Percentiles rank a stretch among this genome's conserved stretches.
These are phyloP conservation scores for Pipra filicauda DNA, from an alignment of 2,113 vertebrate genomes.

Conservation along the genomic window DNA sequence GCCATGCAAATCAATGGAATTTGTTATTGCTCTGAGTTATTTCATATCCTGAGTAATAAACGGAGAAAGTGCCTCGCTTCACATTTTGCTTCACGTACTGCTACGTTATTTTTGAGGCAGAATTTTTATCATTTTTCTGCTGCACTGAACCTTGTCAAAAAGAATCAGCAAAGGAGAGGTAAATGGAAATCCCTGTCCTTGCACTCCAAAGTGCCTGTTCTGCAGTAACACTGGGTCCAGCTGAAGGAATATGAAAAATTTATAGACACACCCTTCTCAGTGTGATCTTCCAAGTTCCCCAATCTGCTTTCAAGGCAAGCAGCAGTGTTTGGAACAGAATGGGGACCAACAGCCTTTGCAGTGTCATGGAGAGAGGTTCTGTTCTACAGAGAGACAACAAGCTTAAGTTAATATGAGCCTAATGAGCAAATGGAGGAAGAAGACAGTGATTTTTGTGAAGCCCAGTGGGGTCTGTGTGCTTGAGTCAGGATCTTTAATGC, in stretches of 20 bases:
- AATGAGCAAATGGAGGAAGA: background rate
- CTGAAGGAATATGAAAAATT: background rate
- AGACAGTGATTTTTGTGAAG: background rate
- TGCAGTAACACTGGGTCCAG: background rate
- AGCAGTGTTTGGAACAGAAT: background rate
- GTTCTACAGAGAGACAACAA: background rate
- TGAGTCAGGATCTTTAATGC: background rate
- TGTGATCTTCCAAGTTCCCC: background rate
- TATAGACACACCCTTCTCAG: background rate
- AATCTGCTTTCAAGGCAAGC: background rate
- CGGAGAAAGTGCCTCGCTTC: background rate
- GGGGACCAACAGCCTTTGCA: background rate
- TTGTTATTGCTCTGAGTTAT: background rate
- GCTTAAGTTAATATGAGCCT: background rate
- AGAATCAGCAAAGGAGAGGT: background rate
- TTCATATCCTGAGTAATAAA: slow-evolving; percentile 21
- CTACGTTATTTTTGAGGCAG: background rate
- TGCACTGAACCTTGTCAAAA: background rate
- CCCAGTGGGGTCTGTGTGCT: background rate
- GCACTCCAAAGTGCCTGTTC: background rate
- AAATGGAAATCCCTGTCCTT: background rate
- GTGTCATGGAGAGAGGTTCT: background rate
- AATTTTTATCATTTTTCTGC: background rate
- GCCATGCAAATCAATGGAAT: background rate
- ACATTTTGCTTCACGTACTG: background rate